Conservation (phyloP, 2,888 invertebrate genomes). For the Syrphus vitripennis region DNA sequence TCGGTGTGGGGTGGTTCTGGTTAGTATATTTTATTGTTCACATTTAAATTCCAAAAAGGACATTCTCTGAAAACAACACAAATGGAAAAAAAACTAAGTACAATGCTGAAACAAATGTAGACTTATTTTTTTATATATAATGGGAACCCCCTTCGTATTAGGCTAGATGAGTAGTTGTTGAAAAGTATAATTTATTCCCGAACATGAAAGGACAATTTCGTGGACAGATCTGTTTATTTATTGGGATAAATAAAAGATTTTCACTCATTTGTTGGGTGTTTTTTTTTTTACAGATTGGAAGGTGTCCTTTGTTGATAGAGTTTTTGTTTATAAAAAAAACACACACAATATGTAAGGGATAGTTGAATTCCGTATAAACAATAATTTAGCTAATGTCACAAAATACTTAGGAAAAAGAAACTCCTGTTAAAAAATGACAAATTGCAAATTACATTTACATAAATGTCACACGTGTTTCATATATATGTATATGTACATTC, state of each 20-base stretch:
- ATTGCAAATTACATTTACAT: too few relatives aligned
- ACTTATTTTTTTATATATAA: conserved; percentile 21
- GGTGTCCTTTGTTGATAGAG: not conserved
- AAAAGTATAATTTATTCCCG: conserved; percentile 56
- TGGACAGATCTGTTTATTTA: conserved; percentile 70
- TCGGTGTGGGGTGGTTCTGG: conserved; percentile 15
- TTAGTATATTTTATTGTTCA: not conserved
- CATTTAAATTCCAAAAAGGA: conserved; percentile 21
- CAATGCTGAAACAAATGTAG: conserved; percentile 43
- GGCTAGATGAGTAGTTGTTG: not conserved
- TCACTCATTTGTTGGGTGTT: conserved; percentile 9
- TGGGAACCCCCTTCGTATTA: not conserved
- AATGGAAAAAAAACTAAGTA: not conserved
- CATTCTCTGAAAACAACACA: not conserved
- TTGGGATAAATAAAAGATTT: conserved; percentile 56
- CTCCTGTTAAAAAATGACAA: too few relatives aligned
- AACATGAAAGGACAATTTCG: conserved; percentile 61
- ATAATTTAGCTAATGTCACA: too few relatives aligned
- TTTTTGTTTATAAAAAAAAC: not conserved
- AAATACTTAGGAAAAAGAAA: too few relatives aligned
- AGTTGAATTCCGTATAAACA: too few relatives aligned
- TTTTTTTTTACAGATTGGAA: not conserved
- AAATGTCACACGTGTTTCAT: too few relatives aligned
- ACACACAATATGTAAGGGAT: too few relatives aligned
- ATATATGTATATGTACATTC: too few relatives aligned